Base-by-base conservation (phyloP, 2,797 vertebrate species). In the Sebastes variabilis region DNA sequence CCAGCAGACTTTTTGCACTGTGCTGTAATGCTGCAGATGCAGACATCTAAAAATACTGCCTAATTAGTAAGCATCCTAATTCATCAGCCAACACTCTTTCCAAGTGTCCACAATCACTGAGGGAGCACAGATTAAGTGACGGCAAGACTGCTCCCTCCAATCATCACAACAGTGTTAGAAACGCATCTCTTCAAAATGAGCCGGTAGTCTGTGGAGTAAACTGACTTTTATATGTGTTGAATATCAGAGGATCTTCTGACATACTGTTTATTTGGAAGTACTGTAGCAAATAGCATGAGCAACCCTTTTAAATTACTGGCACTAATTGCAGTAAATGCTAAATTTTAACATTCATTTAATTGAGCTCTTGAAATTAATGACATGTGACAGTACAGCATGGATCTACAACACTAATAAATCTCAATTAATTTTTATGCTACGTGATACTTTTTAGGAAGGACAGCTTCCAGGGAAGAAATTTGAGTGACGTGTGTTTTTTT, bases 401-500 rank as follows among this genome's bases (percentile, higher is more conserved):
- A 49, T 46, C 3, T 4, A 29, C 7, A n/a, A 30, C 24, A 34
- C 10, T 32, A 14, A 49, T 52, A 13, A 30, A 32, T 72, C 11
- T 60, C 5, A 55, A 11, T 65, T 71, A n/a, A 18, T 12, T 54
- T 49, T 42, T 58, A 46, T 66, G 69, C n/a, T 27, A 11, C 25
- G 20, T 66, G 7, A n/a, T 49, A 27, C 4, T 22, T 81, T 54
- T 72, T 6, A 49, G 38, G 18, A 67, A 36, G 30, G 29, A 16
- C n/a, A 68, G 34, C 27, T 72, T 75, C 72, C 16, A 5, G 55
- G 25, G 42, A 70, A 58, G 34, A 75, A 34, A 64, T 25, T 1
- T 85, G 59, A 84, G 16, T 84, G 65, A 89, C 65, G 36, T 68
- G 42, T 75, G 75, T 3, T 77, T 66, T 71, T 79, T 75, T 72